Evolutionary conservation across 2,888 invertebrate genomes (phyloP).

Genomic region (Vandiemenella viatica): DNA sequence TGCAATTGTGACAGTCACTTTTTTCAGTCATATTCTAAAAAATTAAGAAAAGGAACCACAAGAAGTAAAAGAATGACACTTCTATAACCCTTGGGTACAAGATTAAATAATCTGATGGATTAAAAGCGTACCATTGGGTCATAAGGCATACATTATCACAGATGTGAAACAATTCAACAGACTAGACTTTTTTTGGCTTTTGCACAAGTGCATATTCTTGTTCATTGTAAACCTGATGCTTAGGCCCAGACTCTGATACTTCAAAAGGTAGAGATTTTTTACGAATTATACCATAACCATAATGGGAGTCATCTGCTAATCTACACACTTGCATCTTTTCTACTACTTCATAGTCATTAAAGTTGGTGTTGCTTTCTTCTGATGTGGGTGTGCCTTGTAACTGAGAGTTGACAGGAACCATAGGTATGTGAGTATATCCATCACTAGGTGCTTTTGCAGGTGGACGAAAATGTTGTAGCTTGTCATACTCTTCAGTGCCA

Average conservation of each 20-base stretch:
- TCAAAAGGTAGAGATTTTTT: slow-evolving; percentile 44
- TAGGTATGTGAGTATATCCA: slow-evolving; percentile 49
- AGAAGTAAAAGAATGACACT: no score
- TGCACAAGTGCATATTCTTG: slow-evolving; percentile 70
- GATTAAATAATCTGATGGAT: no score
- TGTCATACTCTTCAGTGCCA: slow-evolving; percentile 51
- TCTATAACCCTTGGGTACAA: no score
- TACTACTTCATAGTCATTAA: slow-evolving; percentile 66
- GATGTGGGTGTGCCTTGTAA: neutral
- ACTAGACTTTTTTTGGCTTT: slow-evolving; percentile 68
- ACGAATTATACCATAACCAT: slow-evolving; percentile 63
- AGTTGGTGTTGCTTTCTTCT: no score
- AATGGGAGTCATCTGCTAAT: slow-evolving; percentile 63
- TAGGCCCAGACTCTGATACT: slow-evolving; percentile 25
- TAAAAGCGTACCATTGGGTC: no score
- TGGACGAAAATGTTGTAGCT: slow-evolving; percentile 65
- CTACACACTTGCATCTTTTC: slow-evolving; percentile 50
- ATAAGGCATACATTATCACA: neutral
- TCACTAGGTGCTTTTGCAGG: slow-evolving; percentile 48
- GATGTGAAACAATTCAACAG: slow-evolving; percentile 1
- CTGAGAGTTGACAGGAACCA: slow-evolving; percentile 20
- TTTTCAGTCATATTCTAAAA: no score
- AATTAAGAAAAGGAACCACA: no score
- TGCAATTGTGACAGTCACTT: no score
- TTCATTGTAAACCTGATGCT: slow-evolving; percentile 55